These are phyloP conservation scores for Pogona vitticeps DNA, from an alignment of 2,113 vertebrate genomes.

Conservation along the genomic window DNA sequence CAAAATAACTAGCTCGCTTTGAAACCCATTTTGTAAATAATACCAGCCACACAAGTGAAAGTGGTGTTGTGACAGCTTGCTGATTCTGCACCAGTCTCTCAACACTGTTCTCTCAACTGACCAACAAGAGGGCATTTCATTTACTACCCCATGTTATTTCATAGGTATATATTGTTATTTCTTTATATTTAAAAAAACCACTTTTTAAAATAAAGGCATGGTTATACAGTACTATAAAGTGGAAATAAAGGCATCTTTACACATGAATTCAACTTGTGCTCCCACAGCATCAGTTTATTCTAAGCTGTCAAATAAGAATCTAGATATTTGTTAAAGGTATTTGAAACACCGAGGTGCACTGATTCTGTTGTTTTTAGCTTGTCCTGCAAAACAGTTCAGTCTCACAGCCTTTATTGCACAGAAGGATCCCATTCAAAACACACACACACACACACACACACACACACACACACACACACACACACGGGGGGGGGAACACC, in stretches of 20 bases:
- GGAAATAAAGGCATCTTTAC: background rate
- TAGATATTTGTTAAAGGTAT: background rate
- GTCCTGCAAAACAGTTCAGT: too few species aligned
- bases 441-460: too few species aligned
- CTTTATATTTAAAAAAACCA: too few species aligned
- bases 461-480: too few species aligned
- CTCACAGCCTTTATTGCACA: background rate
- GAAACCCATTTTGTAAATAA: conserved; percentile 17
- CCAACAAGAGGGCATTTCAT: background rate
- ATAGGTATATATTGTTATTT: too few species aligned
- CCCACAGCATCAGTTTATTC: background rate
- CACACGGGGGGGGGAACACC: too few species aligned
- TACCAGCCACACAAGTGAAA: background rate
- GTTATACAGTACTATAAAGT: too few species aligned
- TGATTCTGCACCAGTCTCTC: background rate
- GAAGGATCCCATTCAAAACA: background rate
- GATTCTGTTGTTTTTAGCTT: background rate
- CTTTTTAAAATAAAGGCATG: too few species aligned
- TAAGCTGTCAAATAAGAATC: background rate
- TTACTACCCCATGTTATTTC: too few species aligned
- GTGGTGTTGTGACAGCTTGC: background rate
- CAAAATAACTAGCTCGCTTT: background rate
- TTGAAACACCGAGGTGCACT: background rate
- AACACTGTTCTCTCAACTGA: background rate
- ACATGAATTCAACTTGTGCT: background rate